Conservation (phyloP, 2,888 invertebrate species). For the Parasteatoda lunata region DNA sequence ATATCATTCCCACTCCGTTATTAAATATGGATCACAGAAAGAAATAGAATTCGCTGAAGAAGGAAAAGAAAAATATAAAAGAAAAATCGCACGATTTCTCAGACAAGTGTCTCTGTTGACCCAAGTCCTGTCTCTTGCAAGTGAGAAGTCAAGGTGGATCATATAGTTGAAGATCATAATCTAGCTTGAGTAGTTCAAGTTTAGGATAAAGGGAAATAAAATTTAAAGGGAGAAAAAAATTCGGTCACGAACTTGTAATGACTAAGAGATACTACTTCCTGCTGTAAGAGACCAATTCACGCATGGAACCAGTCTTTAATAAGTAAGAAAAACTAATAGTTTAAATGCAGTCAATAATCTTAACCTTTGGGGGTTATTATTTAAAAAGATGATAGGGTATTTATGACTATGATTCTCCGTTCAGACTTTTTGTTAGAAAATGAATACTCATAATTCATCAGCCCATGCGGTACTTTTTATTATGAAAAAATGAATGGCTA, state of each 20-base stretch:
- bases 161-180: neutral
- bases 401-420: no score
- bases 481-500: no score
- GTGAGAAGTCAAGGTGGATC: constrained; percentile 29
- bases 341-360: no score
- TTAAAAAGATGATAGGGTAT: no score
- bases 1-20: constrained; percentile 14
- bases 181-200: constrained; percentile 6
- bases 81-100: constrained; percentile 16
- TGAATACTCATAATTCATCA: no score
- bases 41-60: neutral
- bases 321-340: no score
- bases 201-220: neutral
- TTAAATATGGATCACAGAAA: neutral
- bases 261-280: constrained; percentile 44
- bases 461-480: no score
- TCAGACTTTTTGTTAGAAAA: no score
- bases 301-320: constrained; percentile 19
- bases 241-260: constrained; percentile 59
- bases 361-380: no score
- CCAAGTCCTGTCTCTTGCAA: constrained; percentile 5
- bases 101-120: constrained; percentile 32
- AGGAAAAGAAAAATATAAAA: no score
- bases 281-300: constrained; percentile 19
- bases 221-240: constrained; percentile 18